Percentiles rank a stretch among this genome's conserved stretches.
Conservation (phyloP, 2,797 vertebrate species). For the Lagodon rhomboides region DNA sequence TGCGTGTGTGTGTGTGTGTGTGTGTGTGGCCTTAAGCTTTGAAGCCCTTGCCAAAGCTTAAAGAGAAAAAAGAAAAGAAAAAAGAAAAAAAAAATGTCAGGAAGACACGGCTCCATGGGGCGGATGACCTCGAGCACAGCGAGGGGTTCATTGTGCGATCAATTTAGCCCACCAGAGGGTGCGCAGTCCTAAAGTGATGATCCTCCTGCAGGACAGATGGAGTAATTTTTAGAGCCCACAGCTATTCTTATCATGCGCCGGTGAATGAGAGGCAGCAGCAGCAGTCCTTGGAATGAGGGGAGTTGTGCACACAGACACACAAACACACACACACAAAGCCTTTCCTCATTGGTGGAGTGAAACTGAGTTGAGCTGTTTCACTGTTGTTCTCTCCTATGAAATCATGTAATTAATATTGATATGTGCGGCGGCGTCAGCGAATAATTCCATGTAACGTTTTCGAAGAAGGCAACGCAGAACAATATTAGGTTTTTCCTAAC, state of each 20-base stretch:
- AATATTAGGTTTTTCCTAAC: constrained; percentile 49
- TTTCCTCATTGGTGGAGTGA: constrained; percentile 6
- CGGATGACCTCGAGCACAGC: constrained; percentile 61
- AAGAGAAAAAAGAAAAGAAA: background rate
- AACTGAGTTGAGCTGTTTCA: constrained; percentile 8
- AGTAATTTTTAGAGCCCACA: constrained; percentile 50
- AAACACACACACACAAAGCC: background rate
- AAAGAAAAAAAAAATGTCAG: constrained; percentile 4
- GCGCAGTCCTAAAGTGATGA: constrained; percentile 51
- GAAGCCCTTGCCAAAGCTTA: constrained; percentile 25
- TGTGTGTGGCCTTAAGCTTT: constrained; percentile 11
- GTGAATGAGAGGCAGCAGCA: constrained; percentile 24
- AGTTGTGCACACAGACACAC: constrained; percentile 7
- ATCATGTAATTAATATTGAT: constrained; percentile 42
- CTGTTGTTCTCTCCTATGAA: constrained; percentile 14
- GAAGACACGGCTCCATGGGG: constrained; percentile 28
- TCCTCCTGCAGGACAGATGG: constrained; percentile 54
- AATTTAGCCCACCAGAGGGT: constrained; percentile 65
- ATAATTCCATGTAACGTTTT: constrained; percentile 25
- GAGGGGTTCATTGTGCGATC: constrained; percentile 45
- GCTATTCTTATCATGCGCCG: constrained; percentile 38
- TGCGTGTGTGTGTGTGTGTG: constrained; percentile 23
- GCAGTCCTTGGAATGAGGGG: constrained; percentile 14
- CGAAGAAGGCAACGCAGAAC: constrained; percentile 18
- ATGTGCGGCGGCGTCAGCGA: constrained; percentile 6